These are phyloP conservation scores for Onychostruthus taczanowskii DNA, from an alignment of 2,113 vertebrate genomes.

Conservation along the genomic window DNA sequence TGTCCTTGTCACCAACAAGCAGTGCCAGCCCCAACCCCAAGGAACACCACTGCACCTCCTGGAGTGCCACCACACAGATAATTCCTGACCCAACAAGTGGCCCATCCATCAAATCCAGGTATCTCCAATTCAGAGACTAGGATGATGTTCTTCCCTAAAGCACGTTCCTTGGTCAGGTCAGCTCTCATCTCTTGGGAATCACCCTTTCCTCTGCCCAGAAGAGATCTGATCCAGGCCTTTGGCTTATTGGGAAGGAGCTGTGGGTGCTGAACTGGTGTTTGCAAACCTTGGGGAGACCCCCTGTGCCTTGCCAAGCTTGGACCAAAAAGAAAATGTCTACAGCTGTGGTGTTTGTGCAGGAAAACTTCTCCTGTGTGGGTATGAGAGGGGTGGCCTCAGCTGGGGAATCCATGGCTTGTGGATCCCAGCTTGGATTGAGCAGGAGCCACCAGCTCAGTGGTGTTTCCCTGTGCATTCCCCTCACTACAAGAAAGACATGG, in stretches of 20 bases:
- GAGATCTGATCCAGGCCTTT: background rate
- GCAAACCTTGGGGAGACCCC: background rate
- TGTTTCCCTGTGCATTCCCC: background rate
- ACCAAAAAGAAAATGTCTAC: background rate
- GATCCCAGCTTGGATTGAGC: background rate
- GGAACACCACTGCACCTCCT: background rate
- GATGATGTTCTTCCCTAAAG: background rate
- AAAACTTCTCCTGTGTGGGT: background rate
- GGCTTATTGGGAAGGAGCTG: background rate
- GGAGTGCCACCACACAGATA: background rate
- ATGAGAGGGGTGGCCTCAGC: background rate
- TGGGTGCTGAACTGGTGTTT: background rate
- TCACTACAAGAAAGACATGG: fast-evolving
- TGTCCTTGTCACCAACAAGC: background rate
- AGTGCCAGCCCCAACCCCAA: background rate
- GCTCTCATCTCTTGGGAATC: background rate
- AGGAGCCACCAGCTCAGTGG: background rate
- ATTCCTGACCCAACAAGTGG: background rate
- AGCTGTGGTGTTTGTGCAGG: background rate
- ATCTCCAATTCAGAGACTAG: background rate
- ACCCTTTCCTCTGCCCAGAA: background rate
- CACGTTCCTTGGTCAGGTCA: fast-evolving
- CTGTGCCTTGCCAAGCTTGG: background rate
- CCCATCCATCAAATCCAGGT: background rate
- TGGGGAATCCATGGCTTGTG: background rate